phyloP scores from a whole-genome alignment of 2,113 vertebrate species.

The Chaetura pelagica region DNA sequence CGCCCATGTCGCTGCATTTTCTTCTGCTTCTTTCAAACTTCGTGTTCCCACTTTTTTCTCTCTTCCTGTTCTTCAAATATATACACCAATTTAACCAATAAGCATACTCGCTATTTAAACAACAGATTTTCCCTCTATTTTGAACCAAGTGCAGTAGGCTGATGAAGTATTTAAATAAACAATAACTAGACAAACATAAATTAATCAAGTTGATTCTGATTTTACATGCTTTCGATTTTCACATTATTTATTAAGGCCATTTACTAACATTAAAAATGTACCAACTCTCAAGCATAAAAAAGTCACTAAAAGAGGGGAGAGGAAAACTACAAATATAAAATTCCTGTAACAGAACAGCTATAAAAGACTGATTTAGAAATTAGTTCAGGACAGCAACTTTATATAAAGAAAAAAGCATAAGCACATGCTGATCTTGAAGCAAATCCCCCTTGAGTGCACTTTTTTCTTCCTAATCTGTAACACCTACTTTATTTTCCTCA shows the following conservation, averaged over 20 bases:
- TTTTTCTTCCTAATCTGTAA: background rate
- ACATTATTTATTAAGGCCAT: background rate
- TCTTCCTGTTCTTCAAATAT: background rate
- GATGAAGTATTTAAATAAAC: background rate
- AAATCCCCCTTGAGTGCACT: background rate
- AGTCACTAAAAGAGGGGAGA: background rate
- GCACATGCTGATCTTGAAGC: background rate
- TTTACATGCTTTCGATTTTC: background rate
- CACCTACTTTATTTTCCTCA: background rate
- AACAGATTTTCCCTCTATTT: background rate
- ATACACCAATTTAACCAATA: background rate
- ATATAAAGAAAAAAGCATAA: background rate
- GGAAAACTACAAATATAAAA: background rate
- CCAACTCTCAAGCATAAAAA: background rate
- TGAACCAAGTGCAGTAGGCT: background rate
- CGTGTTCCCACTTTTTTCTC: background rate
- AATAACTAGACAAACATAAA: background rate
- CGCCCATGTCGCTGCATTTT: conserved; percentile 23
- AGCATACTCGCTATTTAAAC: background rate
- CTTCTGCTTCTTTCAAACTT: background rate
- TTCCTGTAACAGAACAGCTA: background rate
- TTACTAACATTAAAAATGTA: background rate
- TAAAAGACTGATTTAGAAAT: background rate
- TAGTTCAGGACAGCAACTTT: background rate
- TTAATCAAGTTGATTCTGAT: background rate